Percentiles rank a stretch among this genome's conserved stretches.
These are phyloP conservation scores for Bimastos eiseni DNA, from an alignment of 2,888 invertebrate species.

Conservation along the genomic window DNA sequence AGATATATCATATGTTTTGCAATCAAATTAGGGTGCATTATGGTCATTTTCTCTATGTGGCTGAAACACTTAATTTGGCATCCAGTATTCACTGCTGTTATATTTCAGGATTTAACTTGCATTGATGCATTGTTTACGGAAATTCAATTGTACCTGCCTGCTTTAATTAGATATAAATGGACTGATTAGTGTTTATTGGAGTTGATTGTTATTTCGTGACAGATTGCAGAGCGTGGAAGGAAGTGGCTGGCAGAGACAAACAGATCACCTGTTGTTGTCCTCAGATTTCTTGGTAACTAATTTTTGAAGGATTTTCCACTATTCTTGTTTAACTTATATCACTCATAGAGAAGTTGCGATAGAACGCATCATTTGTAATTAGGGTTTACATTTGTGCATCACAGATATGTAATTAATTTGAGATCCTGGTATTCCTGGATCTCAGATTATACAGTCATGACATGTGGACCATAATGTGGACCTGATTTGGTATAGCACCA, in stretches of 20 bases:
- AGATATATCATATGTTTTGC: background rate
- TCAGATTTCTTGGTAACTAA: slow-evolving; percentile 45
- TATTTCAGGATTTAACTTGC: background rate
- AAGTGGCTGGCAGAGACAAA: slow-evolving; percentile 40
- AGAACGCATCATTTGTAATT: background rate
- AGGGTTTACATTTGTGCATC: background rate
- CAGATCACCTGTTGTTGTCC: slow-evolving; percentile 39
- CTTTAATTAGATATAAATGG: background rate
- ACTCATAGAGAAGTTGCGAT: background rate
- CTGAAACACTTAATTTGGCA: background rate
- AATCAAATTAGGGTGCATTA: background rate
- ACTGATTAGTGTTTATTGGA: background rate
- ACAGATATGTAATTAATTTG: no score
- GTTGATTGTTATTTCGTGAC: background rate
- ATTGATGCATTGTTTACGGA: background rate
- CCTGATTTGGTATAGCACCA: no score
- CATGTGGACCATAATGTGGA: no score
- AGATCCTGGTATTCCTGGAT: no score
- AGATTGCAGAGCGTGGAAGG: slow-evolving; percentile 38
- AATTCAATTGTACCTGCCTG: background rate
- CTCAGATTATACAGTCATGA: no score
- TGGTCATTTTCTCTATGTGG: background rate
- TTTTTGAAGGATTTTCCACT: background rate
- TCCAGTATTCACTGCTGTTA: background rate
- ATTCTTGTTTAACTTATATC: background rate